Evolutionary conservation across 1,140 invertebrate species (phyloP).

Genomic region (Heliconius hewitsoni): DNA sequence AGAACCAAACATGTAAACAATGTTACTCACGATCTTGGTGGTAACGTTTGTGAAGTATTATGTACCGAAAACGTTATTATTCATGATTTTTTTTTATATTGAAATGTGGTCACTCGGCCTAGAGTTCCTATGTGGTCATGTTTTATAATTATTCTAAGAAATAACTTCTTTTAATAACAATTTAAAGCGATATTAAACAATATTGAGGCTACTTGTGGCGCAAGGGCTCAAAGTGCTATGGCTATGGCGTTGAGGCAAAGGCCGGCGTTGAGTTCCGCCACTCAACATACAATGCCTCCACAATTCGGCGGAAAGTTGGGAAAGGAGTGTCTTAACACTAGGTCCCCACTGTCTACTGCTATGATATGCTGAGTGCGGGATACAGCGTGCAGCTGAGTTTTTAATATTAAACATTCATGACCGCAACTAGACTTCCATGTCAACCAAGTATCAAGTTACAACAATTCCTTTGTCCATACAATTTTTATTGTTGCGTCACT

Average conservation of each 20-base stretch:
- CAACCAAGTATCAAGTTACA: constrained; percentile 45
- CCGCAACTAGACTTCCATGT: constrained; percentile 44
- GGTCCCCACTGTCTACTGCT: too few relatives aligned
- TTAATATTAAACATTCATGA: constrained; percentile 40
- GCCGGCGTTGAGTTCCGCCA: too few relatives aligned
- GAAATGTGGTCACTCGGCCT: not conserved
- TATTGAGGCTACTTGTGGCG: too few relatives aligned
- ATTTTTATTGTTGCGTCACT: constrained; percentile 77
- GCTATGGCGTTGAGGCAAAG: too few relatives aligned
- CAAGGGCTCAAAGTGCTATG: too few relatives aligned
- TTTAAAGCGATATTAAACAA: constrained; percentile 7
- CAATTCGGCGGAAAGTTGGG: too few relatives aligned
- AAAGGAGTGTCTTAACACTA: too few relatives aligned
- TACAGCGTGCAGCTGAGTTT: not conserved
- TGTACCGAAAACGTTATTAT: not conserved
- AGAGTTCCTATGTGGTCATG: not conserved
- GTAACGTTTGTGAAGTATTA: constrained; percentile 19
- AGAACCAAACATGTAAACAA: constrained; percentile 70
- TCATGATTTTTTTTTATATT: not conserved
- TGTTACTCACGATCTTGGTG: constrained; percentile 53
- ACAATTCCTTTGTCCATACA: constrained; percentile 74
- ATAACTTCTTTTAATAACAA: too few relatives aligned
- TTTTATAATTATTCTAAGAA: too few relatives aligned
- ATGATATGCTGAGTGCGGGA: too few relatives aligned
- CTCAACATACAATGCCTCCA: too few relatives aligned